These are phyloP conservation scores for Amazona guildingii DNA, from an alignment of 2,113 vertebrate genomes.

Conservation along the genomic window DNA sequence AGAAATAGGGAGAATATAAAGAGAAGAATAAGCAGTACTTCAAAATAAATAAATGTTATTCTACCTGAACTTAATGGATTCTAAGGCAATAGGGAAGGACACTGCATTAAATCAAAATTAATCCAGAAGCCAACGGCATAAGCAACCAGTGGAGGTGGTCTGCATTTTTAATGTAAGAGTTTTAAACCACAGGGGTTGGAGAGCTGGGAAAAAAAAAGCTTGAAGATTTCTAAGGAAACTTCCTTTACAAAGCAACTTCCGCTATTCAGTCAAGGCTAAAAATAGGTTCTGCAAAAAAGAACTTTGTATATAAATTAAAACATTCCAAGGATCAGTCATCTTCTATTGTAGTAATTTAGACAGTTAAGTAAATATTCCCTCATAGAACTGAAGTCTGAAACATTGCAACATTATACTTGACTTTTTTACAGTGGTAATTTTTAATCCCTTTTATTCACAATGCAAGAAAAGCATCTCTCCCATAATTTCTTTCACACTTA, in stretches of 20 bases:
- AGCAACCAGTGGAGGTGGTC: not conserved
- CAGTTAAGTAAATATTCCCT: not conserved
- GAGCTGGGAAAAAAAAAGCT: not conserved
- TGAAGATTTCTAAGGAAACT: not conserved
- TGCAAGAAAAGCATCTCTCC: not conserved
- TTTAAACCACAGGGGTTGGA: not conserved
- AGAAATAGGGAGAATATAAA: not conserved
- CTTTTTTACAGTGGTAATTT: not conserved
- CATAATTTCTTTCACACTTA: not conserved
- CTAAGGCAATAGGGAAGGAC: not conserved
- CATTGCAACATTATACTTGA: not conserved
- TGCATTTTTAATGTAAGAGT: not conserved
- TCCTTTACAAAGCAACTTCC: slow-evolving; percentile 30
- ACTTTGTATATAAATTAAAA: slow-evolving; percentile 21
- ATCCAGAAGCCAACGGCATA: not conserved
- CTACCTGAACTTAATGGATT: not conserved
- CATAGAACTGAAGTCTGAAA: not conserved
- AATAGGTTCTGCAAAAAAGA: not conserved
- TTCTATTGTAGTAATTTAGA: not conserved
- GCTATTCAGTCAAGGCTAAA: slow-evolving; percentile 15
- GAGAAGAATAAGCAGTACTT: not conserved
- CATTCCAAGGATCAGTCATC: not conserved
- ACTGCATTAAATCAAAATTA: not conserved
- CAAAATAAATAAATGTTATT: not conserved
- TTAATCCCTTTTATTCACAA: not conserved